Percentiles rank a stretch among this genome's conserved stretches.
Evolutionary conservation across 2,888 invertebrate species (phyloP).

Genomic region (Leptopilina drosophilae): DNA sequence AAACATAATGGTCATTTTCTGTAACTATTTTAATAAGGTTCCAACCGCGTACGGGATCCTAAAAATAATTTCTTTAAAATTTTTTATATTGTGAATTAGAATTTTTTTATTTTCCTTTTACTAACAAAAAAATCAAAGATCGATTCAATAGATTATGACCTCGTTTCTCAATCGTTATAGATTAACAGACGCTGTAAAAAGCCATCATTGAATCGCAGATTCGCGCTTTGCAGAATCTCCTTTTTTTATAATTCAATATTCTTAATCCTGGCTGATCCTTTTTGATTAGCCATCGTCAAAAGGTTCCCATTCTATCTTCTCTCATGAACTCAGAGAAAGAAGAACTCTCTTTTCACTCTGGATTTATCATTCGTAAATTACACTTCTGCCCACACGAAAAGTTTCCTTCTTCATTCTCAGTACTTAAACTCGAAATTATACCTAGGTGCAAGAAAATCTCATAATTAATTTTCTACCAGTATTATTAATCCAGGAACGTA

Average conservation of each 20-base stretch:
- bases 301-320: constrained; percentile 39
- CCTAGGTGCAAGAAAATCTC: too few species aligned
- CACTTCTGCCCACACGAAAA: not conserved
- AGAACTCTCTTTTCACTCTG: constrained; percentile 17
- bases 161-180: constrained; percentile 60
- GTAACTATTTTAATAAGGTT: too few species aligned
- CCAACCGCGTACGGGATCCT: too few species aligned
- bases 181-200: constrained; percentile 50
- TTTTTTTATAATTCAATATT: constrained; percentile 64
- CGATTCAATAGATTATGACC: constrained; percentile 65
- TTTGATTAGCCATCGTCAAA: constrained; percentile 62
- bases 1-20: too few species aligned
- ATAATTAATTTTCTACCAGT: too few species aligned
- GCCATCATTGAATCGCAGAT: constrained; percentile 41
- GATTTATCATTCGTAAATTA: constrained; percentile 27
- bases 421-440: too few species aligned
- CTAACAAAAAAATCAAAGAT: constrained; percentile 55
- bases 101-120: constrained; percentile 48
- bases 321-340: constrained; percentile 11
- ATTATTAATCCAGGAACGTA: too few species aligned
- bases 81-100: too few species aligned
- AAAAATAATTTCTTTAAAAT: too few species aligned
- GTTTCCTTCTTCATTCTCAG: not conserved
- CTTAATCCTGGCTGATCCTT: constrained; percentile 66
- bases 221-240: constrained; percentile 47